Percentiles rank a stretch among this genome's conserved stretches.
Conservation (phyloP, 2,113 vertebrate genomes). For the Aegithalos caudatus region DNA sequence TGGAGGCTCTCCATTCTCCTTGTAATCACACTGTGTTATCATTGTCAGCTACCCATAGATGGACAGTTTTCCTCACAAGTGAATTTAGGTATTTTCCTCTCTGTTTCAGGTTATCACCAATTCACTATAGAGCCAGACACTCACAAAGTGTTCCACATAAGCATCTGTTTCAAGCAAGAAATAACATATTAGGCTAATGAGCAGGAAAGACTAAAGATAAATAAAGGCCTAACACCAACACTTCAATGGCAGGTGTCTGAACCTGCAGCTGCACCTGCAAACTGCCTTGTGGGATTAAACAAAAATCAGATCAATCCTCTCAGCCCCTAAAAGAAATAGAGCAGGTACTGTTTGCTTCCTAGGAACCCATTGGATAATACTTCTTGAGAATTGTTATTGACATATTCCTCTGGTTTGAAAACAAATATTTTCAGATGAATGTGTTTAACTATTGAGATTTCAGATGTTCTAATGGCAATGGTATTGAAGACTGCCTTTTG, state of each 20-base stretch:
- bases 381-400: background rate
- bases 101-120: background rate
- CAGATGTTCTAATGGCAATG: background rate
- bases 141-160: background rate
- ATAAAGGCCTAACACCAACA: background rate
- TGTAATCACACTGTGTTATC: background rate
- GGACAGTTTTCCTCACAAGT: background rate
- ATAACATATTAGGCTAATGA: background rate
- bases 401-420: background rate
- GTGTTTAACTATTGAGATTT: background rate
- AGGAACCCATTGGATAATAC: background rate
- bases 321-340: background rate
- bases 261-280: background rate
- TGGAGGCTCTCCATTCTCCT: background rate
- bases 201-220: background rate
- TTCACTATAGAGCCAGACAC: background rate
- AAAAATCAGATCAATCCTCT: background rate
- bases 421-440: background rate
- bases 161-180: background rate
- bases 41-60: background rate
- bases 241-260: background rate
- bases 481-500: background rate
- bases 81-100: background rate
- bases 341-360: background rate
- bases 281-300: background rate